These are phyloP conservation scores for Perizoma affinitatum DNA, from an alignment of 2,888 invertebrate genomes.

Conservation along the genomic window DNA sequence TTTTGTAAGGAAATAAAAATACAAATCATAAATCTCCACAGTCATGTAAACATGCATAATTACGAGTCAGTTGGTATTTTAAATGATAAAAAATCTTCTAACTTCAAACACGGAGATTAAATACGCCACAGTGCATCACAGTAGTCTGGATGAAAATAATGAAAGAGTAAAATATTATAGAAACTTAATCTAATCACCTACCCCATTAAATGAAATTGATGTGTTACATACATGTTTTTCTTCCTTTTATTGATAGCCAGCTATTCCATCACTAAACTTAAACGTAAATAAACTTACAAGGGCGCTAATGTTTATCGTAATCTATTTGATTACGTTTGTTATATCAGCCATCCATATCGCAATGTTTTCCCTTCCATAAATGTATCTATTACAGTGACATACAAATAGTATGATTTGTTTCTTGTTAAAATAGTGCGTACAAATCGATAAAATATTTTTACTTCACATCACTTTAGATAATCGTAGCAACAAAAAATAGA, in stretches of 20 bases:
- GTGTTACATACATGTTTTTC: constrained; percentile 26
- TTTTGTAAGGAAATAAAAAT: too few relatives aligned
- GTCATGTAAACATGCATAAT: too few relatives aligned
- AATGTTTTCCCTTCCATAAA: neutral
- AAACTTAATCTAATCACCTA: constrained; percentile 15
- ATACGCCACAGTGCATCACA: too few relatives aligned
- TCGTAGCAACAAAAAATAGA: constrained; percentile 9
- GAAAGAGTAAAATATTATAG: neutral
- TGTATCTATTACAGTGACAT: too few relatives aligned
- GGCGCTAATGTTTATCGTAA: neutral
- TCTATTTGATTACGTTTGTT: constrained; percentile 8
- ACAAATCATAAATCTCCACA: too few relatives aligned
- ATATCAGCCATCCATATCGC: constrained; percentile 1
- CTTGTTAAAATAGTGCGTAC: too few relatives aligned
- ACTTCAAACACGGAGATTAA: too few relatives aligned
- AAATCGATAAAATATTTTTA: constrained; percentile 6
- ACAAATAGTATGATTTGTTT: too few relatives aligned
- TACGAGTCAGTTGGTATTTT: too few relatives aligned
- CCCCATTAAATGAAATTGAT: constrained; percentile 28
- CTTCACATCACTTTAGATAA: constrained; percentile 25
- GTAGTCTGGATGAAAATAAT: too few relatives aligned
- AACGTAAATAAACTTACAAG: constrained; percentile 6
- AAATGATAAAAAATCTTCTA: too few relatives aligned
- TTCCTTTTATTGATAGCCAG: neutral
- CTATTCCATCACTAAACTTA: constrained; percentile 5